These are phyloP conservation scores for Albula glossodonta DNA, from an alignment of 2,113 vertebrate species.

Conservation along the genomic window DNA sequence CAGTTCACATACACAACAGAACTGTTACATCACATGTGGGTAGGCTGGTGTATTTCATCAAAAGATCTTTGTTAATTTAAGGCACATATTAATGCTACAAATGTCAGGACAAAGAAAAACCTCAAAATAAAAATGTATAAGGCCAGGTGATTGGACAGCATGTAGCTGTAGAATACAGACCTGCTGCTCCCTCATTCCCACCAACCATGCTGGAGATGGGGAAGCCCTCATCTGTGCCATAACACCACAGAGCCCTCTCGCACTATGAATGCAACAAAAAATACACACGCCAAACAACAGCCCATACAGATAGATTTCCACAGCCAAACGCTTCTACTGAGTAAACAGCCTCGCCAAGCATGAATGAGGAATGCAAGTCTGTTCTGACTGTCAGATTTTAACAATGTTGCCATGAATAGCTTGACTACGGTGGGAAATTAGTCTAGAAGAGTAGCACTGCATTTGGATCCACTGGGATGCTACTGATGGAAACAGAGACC, in stretches of 20 bases:
- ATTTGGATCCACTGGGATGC: not conserved
- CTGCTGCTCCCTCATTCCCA: too few relatives aligned
- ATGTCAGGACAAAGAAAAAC: not conserved
- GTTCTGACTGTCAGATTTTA: not conserved
- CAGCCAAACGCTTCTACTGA: too few relatives aligned
- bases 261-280: not conserved
- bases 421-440: not conserved
- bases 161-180: too few relatives aligned
- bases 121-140: not conserved
- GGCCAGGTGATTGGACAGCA: too few relatives aligned
- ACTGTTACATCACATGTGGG: not conserved
- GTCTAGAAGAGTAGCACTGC: not conserved
- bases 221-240: too few relatives aligned
- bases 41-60: not conserved
- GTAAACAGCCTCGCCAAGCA: too few relatives aligned
- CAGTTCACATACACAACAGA: not conserved
- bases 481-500: not conserved
- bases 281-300: not conserved
- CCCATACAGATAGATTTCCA: too few relatives aligned
- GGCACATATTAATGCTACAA: not conserved
- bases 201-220: too few relatives aligned
- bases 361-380: not conserved
- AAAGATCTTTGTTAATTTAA: conserved; percentile 3
- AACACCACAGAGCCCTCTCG: too few relatives aligned
- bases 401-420: not conserved